Conservation (phyloP, 2,113 vertebrate genomes). For the Odontesthes bonariensis region DNA sequence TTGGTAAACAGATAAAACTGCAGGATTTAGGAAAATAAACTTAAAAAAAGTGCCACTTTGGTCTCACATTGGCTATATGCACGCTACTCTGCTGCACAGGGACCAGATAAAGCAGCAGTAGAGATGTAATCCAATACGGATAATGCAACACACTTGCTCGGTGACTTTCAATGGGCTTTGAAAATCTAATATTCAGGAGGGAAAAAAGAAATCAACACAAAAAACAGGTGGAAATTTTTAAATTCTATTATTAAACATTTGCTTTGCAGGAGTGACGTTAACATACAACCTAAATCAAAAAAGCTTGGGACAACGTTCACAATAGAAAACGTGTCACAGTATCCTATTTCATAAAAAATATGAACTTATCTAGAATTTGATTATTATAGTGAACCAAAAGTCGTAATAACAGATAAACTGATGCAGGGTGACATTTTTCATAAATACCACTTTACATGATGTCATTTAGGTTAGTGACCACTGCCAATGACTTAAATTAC, state of each 20-base stretch:
- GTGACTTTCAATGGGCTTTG: neutral
- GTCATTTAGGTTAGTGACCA: too few species aligned
- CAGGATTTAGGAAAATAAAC: neutral
- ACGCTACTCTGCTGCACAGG: too few species aligned
- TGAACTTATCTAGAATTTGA: too few species aligned
- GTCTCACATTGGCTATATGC: neutral
- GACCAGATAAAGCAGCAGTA: neutral
- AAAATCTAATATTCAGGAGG: neutral
- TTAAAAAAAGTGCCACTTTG: neutral
- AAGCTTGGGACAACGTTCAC: too few species aligned
- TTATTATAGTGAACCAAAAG: too few species aligned
- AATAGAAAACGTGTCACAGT: too few species aligned
- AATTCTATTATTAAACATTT: neutral
- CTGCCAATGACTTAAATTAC: too few species aligned
- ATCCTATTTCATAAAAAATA: too few species aligned
- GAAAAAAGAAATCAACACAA: neutral
- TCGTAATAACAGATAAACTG: too few species aligned
- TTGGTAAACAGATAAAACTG: neutral
- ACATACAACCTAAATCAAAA: too few species aligned
- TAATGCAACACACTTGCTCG: constrained; percentile 3
- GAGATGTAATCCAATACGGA: constrained; percentile 8
- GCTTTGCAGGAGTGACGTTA: neutral
- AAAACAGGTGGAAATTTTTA: neutral
- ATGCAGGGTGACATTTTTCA: too few species aligned
- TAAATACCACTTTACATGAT: too few species aligned